Evolutionary conservation across 2,888 invertebrate species (phyloP).

Genomic region (Nomada lathburiana): DNA sequence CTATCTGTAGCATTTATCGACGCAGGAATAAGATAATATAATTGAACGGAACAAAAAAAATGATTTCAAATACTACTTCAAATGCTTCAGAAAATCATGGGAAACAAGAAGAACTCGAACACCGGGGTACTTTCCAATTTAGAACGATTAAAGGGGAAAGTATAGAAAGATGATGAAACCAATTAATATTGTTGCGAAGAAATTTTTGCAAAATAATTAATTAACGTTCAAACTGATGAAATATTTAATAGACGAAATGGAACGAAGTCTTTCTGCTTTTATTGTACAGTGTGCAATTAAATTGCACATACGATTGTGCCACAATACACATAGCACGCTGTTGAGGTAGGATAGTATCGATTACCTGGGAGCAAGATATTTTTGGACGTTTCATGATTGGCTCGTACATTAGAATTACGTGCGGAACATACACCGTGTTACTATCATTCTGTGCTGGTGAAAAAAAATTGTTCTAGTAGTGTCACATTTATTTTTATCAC

Average conservation of each 20-base stretch:
- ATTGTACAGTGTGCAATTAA: background rate
- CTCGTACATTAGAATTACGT: constrained; percentile 44
- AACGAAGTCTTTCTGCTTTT: background rate
- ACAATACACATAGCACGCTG: background rate
- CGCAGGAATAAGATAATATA: no score
- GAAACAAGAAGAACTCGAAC: background rate
- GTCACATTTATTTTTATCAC: constrained; percentile 26
- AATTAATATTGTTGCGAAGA: background rate
- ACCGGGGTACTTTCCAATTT: background rate
- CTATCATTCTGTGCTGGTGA: background rate
- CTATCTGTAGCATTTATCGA: no score
- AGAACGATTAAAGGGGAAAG: background rate
- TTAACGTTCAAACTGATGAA: background rate
- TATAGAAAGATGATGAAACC: background rate
- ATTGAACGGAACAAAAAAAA: no score
- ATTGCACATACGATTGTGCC: constrained; percentile 9
- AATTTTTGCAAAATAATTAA: no score
- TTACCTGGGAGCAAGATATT: constrained; percentile 41
- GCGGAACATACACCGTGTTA: constrained; percentile 4
- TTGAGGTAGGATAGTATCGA: constrained; percentile 46
- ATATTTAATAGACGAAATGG: background rate
- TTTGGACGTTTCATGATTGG: constrained; percentile 52
- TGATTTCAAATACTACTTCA: no score
- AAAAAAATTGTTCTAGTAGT: background rate
- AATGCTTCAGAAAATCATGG: background rate